Conservation (phyloP, 2,797 vertebrate species). For the Sebastes ruberrimus region DNA sequence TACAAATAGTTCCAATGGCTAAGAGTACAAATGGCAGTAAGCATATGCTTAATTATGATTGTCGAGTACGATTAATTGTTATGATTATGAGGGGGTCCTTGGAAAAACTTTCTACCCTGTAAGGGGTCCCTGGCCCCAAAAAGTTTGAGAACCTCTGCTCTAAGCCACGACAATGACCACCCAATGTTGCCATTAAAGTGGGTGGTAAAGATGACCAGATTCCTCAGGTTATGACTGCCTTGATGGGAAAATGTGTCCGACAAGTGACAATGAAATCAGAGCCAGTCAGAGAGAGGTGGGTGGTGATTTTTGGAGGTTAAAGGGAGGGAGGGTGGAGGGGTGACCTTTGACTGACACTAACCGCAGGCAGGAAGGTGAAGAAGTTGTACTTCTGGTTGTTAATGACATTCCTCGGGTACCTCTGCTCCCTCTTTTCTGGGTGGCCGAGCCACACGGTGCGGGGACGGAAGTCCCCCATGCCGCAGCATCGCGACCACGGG, state of each 20-base stretch:
- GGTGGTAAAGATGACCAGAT: background rate
- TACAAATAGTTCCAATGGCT: no score
- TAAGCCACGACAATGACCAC: background rate
- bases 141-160: background rate
- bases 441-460: slow-evolving; percentile 97
- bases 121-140: no score
- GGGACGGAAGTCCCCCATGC: slow-evolving; percentile 92
- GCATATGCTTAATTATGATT: no score
- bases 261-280: background rate
- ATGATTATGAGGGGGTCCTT: no score
- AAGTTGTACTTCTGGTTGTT: slow-evolving; percentile 99
- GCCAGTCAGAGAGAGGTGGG: slow-evolving; percentile 7
- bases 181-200: background rate
- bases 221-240: background rate
- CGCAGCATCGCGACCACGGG: slow-evolving; percentile 93
- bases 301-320: background rate
- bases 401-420: slow-evolving; percentile 97
- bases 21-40: no score
- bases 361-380: slow-evolving; percentile 96
- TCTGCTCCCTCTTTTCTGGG: slow-evolving; percentile 96
- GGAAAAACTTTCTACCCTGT: no score
- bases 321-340: background rate
- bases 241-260: background rate
- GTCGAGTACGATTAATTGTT: no score
- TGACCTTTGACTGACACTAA: slow-evolving; percentile 76